Evolutionary conservation across 2,888 invertebrate species (phyloP), one percentile per base, ranked within the genome.

Genomic region (Athrips mouffetella): DNA sequence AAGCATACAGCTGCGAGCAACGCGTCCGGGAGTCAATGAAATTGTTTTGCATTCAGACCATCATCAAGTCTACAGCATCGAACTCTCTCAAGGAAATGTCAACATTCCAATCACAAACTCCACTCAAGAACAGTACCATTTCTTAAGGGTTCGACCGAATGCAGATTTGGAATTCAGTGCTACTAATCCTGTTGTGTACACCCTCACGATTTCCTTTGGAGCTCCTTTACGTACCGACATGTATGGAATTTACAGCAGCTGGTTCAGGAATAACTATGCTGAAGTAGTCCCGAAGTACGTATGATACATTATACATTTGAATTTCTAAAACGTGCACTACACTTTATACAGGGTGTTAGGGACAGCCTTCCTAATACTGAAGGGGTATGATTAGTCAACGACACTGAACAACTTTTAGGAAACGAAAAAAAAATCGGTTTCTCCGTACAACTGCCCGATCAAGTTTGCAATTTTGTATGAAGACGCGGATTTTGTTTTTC

Each of bases 231-330:
- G 88, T 11, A 63, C 59, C 3, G 83, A 88, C 35, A 88, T 88
- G 88, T 80, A 76, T 30, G 88, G 87, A 29, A 80, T 88, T 25
- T 88, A 88, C 47, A 66, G 63, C 29, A 82, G 75, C 62, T 88
- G 88, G 87, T 88, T 64, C 55, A 75, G 66, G 23, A 77, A 83
- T 46, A 49, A 53, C 7, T 50, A 50, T 11, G 59, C 35, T 6
- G 63, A 63, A 11, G 4, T 31, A 10, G 54, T 68, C n/a, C n/a
- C n/a, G 1, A 79, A 72, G 81, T 83, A 66, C 62, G 42, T 10
- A 21, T n/a, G 7, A n/a, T 5, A 4, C 3, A 27, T 27, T 27
- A n/a, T n/a, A n/a, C n/a, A n/a, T n/a, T n/a, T n/a, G n/a, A n/a
- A n/a, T n/a, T n/a, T n/a, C n/a, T n/a, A n/a, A n/a, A n/a, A n/a